Evolutionary conservation across 2,113 vertebrate species (phyloP), one percentile per base, ranked within the genome.

Genomic region (Pogonocichla stellata): DNA sequence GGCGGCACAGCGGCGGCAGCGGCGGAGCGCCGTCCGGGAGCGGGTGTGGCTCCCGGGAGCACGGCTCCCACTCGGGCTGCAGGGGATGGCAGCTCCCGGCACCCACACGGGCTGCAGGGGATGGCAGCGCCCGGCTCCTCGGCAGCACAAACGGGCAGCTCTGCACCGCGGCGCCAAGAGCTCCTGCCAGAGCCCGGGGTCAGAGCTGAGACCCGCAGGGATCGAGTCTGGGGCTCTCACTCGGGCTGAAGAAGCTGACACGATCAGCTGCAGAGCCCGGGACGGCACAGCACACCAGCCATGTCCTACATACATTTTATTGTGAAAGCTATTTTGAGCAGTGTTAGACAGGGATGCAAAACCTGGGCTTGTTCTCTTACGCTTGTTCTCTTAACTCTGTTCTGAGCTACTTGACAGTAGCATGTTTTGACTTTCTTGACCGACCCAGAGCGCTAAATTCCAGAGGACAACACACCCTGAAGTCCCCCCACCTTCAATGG

Each of bases 121-220:
- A 36, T 3, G 9, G 62, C 2, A 9, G 70, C 2, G 0, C 43
- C 70, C 0, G 3, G 28, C 28, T 75, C 43, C 34, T 40, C 10
- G 0, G 2, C 2, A 2, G 5, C 80, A 61, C 28, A 40, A 23
- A 1, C 80, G n/a, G 0, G 5, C 75, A 53, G 36, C 15, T 12
- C 64, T 14, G 69, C 56, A 45, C 23, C 4, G 0, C 1, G 1
- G 47, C 33, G 60, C n/a, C 69, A n/a, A 53, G 50, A 78, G 23
- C 25, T 80, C 36, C 48, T 1, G 5, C 20, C 0, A 2, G 65
- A 70, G 25, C 51, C 5, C 5, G 26, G 42, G 54, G 33, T 71
- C 90, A 43, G 25, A 60, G 56, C 1, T 1, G 12, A 25, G 33
- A 53, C 8, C 8, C 25, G 2, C 9, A 5, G 47, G 47, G 60